These are phyloP conservation scores for Nyctereutes procyonoides DNA, from an alignment of 2,113 vertebrate species.

Conservation along the genomic window DNA sequence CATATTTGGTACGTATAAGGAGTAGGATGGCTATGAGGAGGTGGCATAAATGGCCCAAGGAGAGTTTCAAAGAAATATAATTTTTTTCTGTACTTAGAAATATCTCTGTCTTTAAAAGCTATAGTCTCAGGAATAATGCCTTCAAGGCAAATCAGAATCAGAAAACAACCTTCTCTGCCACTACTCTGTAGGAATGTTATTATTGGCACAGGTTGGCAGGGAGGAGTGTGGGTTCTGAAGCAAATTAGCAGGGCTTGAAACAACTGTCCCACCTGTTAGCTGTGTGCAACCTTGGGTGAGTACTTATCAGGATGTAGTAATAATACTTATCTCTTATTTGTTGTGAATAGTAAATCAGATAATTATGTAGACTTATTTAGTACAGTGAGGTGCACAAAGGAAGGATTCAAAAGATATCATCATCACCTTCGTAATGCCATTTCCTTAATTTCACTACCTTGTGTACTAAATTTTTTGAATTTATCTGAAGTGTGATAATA, in stretches of 20 bases:
- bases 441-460: slow-evolving; percentile 25
- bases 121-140: not conserved
- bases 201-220: not conserved
- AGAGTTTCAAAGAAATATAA: not conserved
- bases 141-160: not conserved
- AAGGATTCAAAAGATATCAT: not conserved
- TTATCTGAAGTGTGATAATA: slow-evolving; percentile 27
- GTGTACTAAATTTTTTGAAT: slow-evolving; percentile 23
- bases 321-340: not conserved
- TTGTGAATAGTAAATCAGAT: not conserved
- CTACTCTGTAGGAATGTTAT: not conserved
- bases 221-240: not conserved
- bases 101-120: slow-evolving; percentile 11
- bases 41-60: not conserved
- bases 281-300: not conserved
- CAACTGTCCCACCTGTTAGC: not conserved
- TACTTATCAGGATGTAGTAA: not conserved
- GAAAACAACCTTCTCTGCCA: not conserved
- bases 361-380: not conserved
- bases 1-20: not conserved
- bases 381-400: not conserved
- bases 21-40: not conserved
- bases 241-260: not conserved
- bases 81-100: not conserved
- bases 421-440: not conserved